phyloP scores from a whole-genome alignment of 2,888 invertebrate species.

The Nipponacmea schrenckii region DNA sequence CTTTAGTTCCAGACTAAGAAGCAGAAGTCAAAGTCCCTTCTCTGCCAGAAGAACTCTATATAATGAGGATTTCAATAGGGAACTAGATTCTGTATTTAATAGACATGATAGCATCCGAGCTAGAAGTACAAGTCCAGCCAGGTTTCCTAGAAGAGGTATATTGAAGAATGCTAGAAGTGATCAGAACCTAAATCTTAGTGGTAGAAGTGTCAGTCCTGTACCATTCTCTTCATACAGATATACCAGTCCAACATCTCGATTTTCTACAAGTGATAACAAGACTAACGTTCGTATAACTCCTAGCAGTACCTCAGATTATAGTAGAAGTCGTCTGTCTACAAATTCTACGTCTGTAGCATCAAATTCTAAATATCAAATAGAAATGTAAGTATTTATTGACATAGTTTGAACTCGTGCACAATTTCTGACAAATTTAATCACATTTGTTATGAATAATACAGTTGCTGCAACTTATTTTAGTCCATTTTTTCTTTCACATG shows the following conservation, averaged over 20 bases:
- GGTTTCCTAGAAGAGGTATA: constrained; percentile 21
- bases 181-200: constrained; percentile 12
- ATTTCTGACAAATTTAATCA: too few species aligned
- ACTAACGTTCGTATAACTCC: constrained; percentile 14
- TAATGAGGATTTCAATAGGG: neutral
- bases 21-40: constrained; percentile 3
- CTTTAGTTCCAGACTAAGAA: neutral
- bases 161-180: constrained; percentile 19
- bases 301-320: neutral
- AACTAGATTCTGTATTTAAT: neutral
- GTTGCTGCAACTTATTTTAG: too few species aligned
- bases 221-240: constrained; percentile 27
- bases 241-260: constrained; percentile 23
- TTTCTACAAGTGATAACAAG: neutral
- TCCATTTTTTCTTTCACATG: too few species aligned
- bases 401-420: too few species aligned
- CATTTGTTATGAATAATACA: too few species aligned
- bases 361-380: neutral
- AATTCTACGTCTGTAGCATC: neutral
- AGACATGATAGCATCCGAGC: neutral
- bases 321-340: neutral
- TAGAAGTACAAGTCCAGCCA: constrained; percentile 15
- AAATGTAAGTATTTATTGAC: neutral
- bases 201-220: constrained; percentile 27
- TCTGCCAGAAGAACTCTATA: neutral